Conservation (phyloP, 1,140 invertebrate genomes). For the Lordiphosa clarofinis region DNA sequence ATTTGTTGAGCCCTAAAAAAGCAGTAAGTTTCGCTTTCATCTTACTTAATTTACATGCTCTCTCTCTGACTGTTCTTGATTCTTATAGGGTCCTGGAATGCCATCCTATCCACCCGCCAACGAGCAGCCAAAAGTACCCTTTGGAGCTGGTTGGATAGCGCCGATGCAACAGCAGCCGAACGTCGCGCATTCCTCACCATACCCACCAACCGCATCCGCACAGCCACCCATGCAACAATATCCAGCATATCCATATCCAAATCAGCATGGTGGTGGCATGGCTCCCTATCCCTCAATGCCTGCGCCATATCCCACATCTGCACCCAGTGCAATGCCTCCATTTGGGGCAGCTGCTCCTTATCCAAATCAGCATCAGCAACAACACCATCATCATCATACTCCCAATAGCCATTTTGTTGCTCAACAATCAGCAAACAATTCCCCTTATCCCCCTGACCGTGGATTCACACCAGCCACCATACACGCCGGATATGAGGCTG, state of each 20-base stretch:
- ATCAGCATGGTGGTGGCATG: conserved; percentile 12
- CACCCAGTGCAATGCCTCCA: too few relatives aligned
- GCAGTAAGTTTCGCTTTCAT: conserved; percentile 1
- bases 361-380: conserved; percentile 14
- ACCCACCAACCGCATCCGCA: conserved; percentile 29
- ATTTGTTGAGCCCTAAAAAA: neutral
- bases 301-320: conserved; percentile 25
- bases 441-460: conserved; percentile 38
- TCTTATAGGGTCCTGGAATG: conserved; percentile 78
- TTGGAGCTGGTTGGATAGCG: conserved; percentile 73
- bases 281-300: conserved; percentile 29
- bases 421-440: conserved; percentile 31
- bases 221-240: conserved; percentile 19
- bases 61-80: conserved; percentile 21
- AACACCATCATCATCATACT: conserved; percentile 9
- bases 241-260: conserved; percentile 24
- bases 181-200: conserved; percentile 22
- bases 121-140: conserved; percentile 53
- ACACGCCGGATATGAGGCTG: conserved; percentile 23
- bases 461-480: conserved; percentile 52
- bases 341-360: conserved; percentile 4
- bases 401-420: conserved; percentile 6
- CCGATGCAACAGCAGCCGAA: conserved; percentile 52
- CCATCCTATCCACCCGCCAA: conserved; percentile 45
- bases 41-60: conserved; percentile 7